Evolutionary conservation across 23 tunicate genomes (phyloP), one percentile per base, ranked within the genome.

Genomic region (Halocynthia roretzi): DNA sequence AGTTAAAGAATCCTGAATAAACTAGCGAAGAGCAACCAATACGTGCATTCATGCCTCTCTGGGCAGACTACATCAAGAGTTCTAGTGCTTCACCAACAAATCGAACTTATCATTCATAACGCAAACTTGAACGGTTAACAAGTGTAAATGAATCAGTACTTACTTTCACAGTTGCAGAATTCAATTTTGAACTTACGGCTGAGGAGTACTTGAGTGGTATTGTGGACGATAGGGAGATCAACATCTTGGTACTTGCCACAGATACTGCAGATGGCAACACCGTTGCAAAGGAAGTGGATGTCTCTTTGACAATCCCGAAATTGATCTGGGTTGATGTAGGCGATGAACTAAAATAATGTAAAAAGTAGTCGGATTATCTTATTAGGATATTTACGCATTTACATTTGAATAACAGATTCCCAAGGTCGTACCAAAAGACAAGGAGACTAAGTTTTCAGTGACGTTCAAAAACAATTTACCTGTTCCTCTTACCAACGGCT

Each of bases 381-480:
- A 31, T 31, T 1, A 31, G 44, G 44, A 31, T 31, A 31, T 31
- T 31, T 31, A 31, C 44, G 44, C 44, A 31, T 31, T 31, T 31
- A 31, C 44, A 31, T 31, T 31, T 31, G 44, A 31, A 0, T 31
- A 18, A n/a, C 75, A 74, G 78, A 64, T 64, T 14, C 78, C 78
- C 20, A 31, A 54, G 15, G 55, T 54, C 49, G 17, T 74, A 23
- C 78, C 78, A 56, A 7, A 8, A 14, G 78, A 64, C 14, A 53
- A 8, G 63, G 78, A 20, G 8, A 50, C 78, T 8, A 74, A 74
- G 22, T 74, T 74, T 54, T 23, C 55, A 5, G 63, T 74, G 64
- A 54, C 31, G 22, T 74, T 74, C 62, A 64, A 74, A 48, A 74
- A 74, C 78, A 74, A 74, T 23, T 6, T 74, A n/a, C 78, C 78